Conservation (phyloP, 2,797 vertebrate species). For the Sebastolobus alascanus region DNA sequence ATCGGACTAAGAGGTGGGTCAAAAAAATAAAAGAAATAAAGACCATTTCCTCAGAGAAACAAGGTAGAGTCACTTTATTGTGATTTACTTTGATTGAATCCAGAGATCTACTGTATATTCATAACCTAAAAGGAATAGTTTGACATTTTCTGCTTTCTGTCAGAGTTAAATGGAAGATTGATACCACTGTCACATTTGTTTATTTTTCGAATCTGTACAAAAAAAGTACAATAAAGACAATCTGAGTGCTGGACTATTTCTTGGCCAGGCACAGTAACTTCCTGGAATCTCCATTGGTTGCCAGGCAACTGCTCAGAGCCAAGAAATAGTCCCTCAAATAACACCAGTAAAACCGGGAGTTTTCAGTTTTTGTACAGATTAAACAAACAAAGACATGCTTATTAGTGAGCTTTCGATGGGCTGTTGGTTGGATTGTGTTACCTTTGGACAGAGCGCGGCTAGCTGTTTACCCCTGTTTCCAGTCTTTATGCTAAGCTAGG, state of each 20-base stretch:
- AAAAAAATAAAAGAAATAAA: conserved; percentile 17
- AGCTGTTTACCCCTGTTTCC: background rate
- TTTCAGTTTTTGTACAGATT: background rate
- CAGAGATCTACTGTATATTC: background rate
- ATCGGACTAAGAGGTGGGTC: conserved; percentile 36
- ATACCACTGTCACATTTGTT: background rate
- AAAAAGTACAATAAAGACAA: background rate
- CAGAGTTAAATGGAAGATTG: background rate
- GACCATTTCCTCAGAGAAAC: conserved; percentile 2
- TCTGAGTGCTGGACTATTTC: background rate
- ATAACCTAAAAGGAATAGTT: background rate
- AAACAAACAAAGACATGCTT: background rate
- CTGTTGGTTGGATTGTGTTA: background rate
- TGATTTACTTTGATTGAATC: conserved; percentile 5
- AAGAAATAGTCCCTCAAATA: background rate
- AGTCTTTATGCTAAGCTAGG: conserved; percentile 6
- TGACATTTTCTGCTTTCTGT: background rate
- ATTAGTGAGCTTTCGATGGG: background rate
- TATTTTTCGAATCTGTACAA: conserved; percentile 15
- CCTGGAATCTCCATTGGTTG: background rate
- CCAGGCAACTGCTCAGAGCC: conserved; percentile 16
- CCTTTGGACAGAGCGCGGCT: background rate
- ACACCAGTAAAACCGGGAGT: background rate
- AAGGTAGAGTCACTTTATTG: conserved; percentile 12
- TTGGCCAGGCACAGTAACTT: background rate